phyloP scores from a whole-genome alignment of 2,113 vertebrate genomes.

The Hippocampus zosterae region DNA sequence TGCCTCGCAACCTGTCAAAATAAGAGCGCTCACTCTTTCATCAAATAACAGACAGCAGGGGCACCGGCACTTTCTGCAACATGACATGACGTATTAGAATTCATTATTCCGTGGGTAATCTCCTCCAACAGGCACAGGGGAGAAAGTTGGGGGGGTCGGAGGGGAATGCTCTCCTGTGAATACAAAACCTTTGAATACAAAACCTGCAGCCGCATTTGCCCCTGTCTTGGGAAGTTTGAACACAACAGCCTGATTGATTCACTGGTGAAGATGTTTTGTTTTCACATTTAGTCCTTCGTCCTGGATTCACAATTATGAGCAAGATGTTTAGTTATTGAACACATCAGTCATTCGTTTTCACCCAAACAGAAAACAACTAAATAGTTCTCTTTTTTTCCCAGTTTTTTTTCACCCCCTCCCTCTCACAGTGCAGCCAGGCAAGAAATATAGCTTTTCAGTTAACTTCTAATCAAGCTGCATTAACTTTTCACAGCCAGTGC shows the following conservation, averaged over 20 bases:
- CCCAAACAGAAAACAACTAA: conserved; percentile 39
- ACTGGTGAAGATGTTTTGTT: not conserved
- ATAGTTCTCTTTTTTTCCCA: conserved; percentile 32
- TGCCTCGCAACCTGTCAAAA: conserved; percentile 60
- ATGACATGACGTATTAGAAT: conserved; percentile 57
- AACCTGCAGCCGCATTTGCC: conserved; percentile 30
- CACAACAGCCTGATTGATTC: not conserved
- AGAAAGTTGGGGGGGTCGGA: not conserved
- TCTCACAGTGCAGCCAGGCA: conserved; percentile 46
- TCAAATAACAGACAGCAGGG: conserved; percentile 60
- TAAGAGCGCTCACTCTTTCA: conserved; percentile 55
- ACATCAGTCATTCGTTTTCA: conserved; percentile 53
- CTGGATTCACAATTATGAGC: conserved; percentile 46
- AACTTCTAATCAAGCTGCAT: conserved; percentile 68
- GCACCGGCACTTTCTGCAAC: conserved; percentile 42
- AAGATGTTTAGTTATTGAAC: conserved; percentile 51
- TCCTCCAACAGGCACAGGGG: conserved; percentile 44
- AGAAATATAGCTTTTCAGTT: conserved; percentile 66
- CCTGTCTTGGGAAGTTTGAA: conserved; percentile 15
- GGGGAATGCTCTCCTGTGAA: conserved; percentile 42
- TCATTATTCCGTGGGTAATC: conserved; percentile 62
- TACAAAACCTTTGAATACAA: too few relatives aligned
- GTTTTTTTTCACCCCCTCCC: not conserved
- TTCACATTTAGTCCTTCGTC: conserved; percentile 32
- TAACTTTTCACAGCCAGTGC: conserved; percentile 65